Conservation (phyloP, 2,888 invertebrate species). For the Acanthopleura granulata region DNA sequence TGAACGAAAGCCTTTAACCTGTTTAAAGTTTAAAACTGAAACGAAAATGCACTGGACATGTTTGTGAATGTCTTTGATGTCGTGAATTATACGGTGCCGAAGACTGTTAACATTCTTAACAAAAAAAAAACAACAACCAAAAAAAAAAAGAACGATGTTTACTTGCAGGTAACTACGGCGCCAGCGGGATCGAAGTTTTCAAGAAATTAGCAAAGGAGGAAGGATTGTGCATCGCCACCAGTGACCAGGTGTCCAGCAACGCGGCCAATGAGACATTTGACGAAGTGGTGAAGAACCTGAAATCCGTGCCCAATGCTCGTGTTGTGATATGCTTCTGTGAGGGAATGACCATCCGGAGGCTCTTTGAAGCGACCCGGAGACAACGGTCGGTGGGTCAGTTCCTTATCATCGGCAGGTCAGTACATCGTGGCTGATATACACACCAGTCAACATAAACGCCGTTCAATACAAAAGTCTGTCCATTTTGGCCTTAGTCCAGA, state of each 20-base stretch:
- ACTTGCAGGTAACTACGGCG: conserved; percentile 81
- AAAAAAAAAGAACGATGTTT: conserved; percentile 18
- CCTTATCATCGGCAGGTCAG: conserved; percentile 78
- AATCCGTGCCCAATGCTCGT: conserved; percentile 73
- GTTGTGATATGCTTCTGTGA: conserved; percentile 86
- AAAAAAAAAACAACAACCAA: too few relatives aligned
- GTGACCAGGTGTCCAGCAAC: conserved; percentile 76
- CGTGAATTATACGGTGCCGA: too few relatives aligned
- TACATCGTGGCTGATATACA: too few relatives aligned
- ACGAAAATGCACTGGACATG: too few relatives aligned
- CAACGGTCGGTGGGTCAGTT: conserved; percentile 75
- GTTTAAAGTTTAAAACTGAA: too few relatives aligned
- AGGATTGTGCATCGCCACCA: conserved; percentile 81
- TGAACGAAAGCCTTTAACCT: too few relatives aligned
- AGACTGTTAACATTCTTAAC: too few relatives aligned
- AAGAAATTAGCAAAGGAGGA: conserved; percentile 78
- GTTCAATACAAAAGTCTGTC: too few relatives aligned
- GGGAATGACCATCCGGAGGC: conserved; percentile 78
- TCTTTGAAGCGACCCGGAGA: conserved; percentile 76
- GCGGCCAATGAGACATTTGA: conserved; percentile 74
- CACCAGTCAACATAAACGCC: too few relatives aligned
- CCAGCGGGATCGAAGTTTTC: conserved; percentile 82
- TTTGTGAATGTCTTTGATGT: too few relatives aligned
- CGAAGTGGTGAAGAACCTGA: conserved; percentile 72
- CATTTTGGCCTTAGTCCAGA: too few relatives aligned